A percentile compares a stretch with the other conserved stretches of the same genome.
Conservation (phyloP, 2,113 vertebrate species). For the Haemorhous mexicanus region DNA sequence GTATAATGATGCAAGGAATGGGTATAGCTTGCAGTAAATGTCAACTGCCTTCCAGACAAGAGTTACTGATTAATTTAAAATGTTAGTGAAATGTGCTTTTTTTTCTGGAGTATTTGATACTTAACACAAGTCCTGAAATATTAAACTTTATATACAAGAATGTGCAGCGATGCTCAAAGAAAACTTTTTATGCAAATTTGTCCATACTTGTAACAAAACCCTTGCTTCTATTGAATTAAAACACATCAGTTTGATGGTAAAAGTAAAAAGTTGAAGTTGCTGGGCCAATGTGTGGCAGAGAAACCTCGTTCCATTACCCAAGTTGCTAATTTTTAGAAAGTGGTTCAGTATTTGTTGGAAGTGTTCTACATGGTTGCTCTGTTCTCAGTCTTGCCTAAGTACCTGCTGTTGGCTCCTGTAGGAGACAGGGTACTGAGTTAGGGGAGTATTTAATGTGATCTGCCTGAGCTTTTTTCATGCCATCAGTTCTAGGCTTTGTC, state of each 20-base stretch:
- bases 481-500: not conserved
- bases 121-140: not conserved
- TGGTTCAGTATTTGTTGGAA: not conserved
- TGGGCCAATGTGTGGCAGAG: not conserved
- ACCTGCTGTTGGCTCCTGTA: not conserved
- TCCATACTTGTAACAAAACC: not conserved
- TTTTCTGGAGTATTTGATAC: not conserved
- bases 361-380: not conserved
- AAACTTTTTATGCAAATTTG: not conserved
- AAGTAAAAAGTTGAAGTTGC: not conserved
- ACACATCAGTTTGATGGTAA: not conserved
- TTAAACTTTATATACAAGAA: not conserved
- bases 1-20: not conserved
- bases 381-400: not conserved
- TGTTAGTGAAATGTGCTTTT: not conserved
- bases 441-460: not conserved
- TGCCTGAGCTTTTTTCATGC: not conserved
- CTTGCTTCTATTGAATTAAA: not conserved
- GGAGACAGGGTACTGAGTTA: not conserved
- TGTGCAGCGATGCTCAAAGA: not conserved
- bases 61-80: not conserved
- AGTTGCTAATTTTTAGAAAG: not conserved
- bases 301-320: not conserved
- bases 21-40: not conserved
- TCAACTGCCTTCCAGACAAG: not conserved